A percentile compares a stretch with the other conserved stretches of the same genome.
Evolutionary conservation across 2,113 vertebrate genomes (phyloP).

Genomic region (Origma solitaria): DNA sequence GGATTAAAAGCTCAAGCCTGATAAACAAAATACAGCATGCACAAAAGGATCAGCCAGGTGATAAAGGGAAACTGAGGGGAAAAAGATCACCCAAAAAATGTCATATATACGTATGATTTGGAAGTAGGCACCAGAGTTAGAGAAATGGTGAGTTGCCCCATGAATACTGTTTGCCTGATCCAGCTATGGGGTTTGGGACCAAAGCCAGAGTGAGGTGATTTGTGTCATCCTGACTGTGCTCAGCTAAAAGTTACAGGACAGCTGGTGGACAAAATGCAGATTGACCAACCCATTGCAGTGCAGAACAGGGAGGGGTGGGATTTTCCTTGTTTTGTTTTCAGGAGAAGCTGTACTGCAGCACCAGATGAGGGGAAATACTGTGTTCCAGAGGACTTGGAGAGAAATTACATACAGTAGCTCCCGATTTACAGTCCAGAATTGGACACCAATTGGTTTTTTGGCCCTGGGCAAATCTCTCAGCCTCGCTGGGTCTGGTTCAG

Average conservation of each 20-base stretch:
- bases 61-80: neutral
- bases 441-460: neutral
- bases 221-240: neutral
- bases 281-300: neutral
- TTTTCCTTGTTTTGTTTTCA: neutral
- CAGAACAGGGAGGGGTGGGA: neutral
- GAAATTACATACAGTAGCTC: neutral
- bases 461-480: neutral
- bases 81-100: neutral
- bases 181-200: neutral
- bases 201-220: neutral
- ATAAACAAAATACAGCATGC: neutral
- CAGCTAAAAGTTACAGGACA: neutral
- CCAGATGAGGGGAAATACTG: neutral
- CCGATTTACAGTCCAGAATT: neutral
- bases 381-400: neutral
- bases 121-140: neutral
- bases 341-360: neutral
- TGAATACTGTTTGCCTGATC: neutral
- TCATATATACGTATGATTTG: neutral
- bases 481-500: neutral
- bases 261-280: neutral
- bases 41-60: slow-evolving; percentile 12
- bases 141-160: neutral
- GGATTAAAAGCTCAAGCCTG: slow-evolving; percentile 11